A percentile compares a stretch with the other conserved stretches of the same genome.
Conservation (phyloP, 2,888 invertebrate genomes). For the Pinctada fucata region DNA sequence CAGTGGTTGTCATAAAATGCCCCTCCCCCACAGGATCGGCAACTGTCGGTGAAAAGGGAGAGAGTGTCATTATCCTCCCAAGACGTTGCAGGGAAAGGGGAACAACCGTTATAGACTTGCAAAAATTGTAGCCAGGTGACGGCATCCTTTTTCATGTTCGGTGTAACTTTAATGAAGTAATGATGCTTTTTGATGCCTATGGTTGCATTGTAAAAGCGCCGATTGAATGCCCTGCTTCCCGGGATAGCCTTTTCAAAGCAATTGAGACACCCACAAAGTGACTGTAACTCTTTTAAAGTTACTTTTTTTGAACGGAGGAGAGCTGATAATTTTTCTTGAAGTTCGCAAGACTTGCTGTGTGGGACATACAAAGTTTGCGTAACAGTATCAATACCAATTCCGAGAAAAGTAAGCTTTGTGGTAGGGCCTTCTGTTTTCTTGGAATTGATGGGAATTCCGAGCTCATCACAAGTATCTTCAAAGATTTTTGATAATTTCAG, state of each 20-base stretch:
- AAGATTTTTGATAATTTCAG: neutral
- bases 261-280: neutral
- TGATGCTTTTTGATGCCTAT: too few species aligned
- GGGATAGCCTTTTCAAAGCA: neutral
- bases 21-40: too few species aligned
- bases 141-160: too few species aligned
- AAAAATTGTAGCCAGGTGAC: too few species aligned
- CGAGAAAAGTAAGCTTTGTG: constrained; percentile 12
- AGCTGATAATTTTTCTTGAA: neutral
- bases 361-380: constrained; percentile 13
- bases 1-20: too few species aligned
- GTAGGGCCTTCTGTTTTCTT: constrained; percentile 23
- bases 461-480: constrained; percentile 7
- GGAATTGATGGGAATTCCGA: constrained; percentile 20
- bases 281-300: constrained; percentile 9
- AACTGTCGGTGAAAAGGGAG: too few species aligned
- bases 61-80: too few species aligned
- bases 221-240: constrained; percentile 2
- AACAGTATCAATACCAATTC: constrained; percentile 7
- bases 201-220: too few species aligned
- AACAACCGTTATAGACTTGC: too few species aligned
- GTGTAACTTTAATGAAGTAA: too few species aligned
- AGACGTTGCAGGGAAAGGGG: too few species aligned
- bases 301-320: neutral
- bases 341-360: neutral